These are phyloP conservation scores for Sciurus vulgaris DNA, from an alignment of 2,797 vertebrate genomes.

Conservation along the genomic window DNA sequence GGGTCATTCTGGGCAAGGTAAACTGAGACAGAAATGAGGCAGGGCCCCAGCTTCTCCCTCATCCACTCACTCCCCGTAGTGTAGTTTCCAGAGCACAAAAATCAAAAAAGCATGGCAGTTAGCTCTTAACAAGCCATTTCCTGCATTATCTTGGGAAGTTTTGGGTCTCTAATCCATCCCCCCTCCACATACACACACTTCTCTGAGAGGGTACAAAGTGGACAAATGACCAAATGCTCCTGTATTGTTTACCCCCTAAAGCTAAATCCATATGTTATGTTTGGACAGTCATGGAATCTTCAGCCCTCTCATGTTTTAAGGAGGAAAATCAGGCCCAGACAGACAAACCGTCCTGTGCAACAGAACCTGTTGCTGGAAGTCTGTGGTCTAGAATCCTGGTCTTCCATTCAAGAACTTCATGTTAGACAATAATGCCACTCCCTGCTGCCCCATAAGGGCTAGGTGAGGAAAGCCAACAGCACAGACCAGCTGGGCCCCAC, in stretches of 20 bases:
- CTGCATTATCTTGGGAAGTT: not conserved
- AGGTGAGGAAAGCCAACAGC: not conserved
- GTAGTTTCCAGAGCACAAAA: not conserved
- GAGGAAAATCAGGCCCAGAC: not conserved
- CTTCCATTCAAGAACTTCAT: not conserved
- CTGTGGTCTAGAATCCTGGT: not conserved
- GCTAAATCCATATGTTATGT: not conserved
- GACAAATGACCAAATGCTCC: not conserved
- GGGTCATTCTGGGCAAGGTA: not conserved
- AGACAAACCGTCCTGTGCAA: not conserved
- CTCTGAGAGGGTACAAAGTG: not conserved
- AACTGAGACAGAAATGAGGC: constrained; percentile 28
- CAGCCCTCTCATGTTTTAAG: not conserved
- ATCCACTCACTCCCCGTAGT: not conserved
- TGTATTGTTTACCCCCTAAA: not conserved
- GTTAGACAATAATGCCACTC: not conserved
- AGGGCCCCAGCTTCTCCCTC: not conserved
- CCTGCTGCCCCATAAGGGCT: not conserved
- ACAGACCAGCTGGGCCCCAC: not conserved
- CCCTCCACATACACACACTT: not conserved
- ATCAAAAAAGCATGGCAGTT: not conserved
- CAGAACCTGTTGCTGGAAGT: not conserved
- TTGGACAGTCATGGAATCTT: not conserved
- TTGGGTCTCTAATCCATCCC: not conserved
- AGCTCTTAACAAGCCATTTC: not conserved